Percentiles rank a stretch among this genome's conserved stretches.
Conservation (phyloP, 2,113 vertebrate genomes). For the Corythornis cristatus region DNA sequence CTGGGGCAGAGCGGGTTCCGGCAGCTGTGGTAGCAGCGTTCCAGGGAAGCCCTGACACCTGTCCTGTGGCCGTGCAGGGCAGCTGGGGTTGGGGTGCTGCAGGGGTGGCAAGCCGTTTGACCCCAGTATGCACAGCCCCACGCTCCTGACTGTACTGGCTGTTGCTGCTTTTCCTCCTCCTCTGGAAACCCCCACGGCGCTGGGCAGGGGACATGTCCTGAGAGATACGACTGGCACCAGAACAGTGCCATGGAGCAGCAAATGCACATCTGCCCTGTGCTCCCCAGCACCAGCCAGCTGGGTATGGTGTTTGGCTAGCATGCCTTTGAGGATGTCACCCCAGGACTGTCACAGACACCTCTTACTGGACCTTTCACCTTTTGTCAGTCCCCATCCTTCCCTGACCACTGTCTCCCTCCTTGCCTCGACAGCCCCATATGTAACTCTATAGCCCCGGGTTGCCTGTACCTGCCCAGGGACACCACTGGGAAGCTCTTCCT, state of each 20-base stretch:
- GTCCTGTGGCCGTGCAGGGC: not conserved
- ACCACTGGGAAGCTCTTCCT: not conserved
- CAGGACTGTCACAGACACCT: not conserved
- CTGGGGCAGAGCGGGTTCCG: not conserved
- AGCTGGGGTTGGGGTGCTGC: not conserved
- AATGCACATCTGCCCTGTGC: fast-evolving
- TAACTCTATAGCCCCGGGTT: not conserved
- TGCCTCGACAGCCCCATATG: not conserved
- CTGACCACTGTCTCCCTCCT: not conserved
- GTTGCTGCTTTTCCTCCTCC: not conserved
- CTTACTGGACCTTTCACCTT: not conserved
- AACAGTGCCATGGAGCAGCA: not conserved
- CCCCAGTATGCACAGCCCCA: fast-evolving
- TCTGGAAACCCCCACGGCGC: fast-evolving
- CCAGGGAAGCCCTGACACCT: not conserved
- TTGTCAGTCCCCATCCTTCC: not conserved
- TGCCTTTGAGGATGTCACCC: not conserved
- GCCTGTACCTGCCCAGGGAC: not conserved
- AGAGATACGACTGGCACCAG: not conserved
- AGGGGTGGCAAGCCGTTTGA: not conserved
- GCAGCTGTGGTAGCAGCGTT: not conserved
- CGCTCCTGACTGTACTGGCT: not conserved
- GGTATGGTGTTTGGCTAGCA: not conserved
- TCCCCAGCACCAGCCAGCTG: not conserved
- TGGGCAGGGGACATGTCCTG: not conserved